Evolutionary conservation across 2,797 vertebrate species (phyloP).

Genomic region (Malurus leucopterus): DNA sequence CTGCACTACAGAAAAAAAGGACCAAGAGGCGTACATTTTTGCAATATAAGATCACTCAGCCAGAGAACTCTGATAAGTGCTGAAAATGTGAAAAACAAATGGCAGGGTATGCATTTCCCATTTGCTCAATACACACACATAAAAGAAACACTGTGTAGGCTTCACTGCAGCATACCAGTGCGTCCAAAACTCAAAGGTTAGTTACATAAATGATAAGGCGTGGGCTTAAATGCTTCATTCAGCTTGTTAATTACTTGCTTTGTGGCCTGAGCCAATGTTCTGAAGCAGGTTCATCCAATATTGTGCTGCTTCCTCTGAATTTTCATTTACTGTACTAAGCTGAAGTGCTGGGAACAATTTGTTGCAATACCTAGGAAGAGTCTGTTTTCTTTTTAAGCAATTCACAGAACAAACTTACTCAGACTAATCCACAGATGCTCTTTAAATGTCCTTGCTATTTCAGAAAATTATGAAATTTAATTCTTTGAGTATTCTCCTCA

Average conservation of each 20-base stretch:
- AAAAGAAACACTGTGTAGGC: constrained; percentile 62
- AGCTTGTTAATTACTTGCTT: constrained; percentile 51
- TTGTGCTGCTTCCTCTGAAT: constrained; percentile 21
- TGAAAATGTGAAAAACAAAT: constrained; percentile 62
- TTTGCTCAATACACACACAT: constrained; percentile 58
- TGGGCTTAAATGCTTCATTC: constrained; percentile 49
- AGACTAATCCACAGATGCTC: constrained; percentile 38
- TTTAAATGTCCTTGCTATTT: constrained; percentile 46
- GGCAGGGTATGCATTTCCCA: constrained; percentile 50
- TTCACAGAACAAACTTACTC: constrained; percentile 31
- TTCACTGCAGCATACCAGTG: constrained; percentile 55
- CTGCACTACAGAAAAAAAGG: constrained; percentile 23
- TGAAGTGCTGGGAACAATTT: constrained; percentile 5
- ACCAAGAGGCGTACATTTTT: constrained; percentile 48
- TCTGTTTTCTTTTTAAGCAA: constrained; percentile 25
- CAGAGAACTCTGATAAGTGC: constrained; percentile 44
- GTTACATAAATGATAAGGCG: constrained; percentile 62
- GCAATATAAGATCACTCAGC: constrained; percentile 39
- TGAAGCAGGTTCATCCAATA: constrained; percentile 52
- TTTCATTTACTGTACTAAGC: not conserved
- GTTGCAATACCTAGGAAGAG: constrained; percentile 1
- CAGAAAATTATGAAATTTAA: constrained; percentile 2
- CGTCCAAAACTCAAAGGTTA: constrained; percentile 64
- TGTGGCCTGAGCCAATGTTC: constrained; percentile 39
- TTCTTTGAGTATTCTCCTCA: not conserved